These are phyloP conservation scores for Oreochromis niloticus DNA, from an alignment of 2,113 vertebrate genomes.

Conservation along the genomic window DNA sequence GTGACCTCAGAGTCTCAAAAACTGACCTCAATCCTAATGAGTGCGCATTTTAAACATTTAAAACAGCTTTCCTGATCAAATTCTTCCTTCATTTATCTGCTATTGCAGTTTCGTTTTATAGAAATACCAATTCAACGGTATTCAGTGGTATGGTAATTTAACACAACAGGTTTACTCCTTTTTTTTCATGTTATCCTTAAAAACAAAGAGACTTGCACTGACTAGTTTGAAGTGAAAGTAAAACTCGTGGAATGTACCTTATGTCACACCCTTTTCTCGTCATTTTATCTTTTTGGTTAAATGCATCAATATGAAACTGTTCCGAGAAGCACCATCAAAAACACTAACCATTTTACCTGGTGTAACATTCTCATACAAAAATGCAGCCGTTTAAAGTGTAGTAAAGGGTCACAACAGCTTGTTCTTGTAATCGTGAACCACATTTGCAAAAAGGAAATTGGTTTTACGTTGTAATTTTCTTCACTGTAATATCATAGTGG, in stretches of 20 bases:
- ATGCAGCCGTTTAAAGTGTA: background rate
- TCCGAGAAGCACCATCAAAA: background rate
- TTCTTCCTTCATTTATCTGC: background rate
- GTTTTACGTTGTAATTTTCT: background rate
- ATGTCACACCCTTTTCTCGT: background rate
- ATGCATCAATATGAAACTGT: background rate
- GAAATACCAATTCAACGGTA: background rate
- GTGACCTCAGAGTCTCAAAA: background rate
- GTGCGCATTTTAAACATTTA: background rate
- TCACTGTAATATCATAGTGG: background rate
- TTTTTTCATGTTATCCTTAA: rapidly evolving
- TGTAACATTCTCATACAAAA: background rate
- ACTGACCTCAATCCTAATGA: background rate
- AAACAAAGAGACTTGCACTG: background rate
- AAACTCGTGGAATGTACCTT: background rate
- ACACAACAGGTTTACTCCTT: background rate
- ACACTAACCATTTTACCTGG: background rate
- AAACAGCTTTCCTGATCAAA: background rate
- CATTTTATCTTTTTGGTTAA: background rate
- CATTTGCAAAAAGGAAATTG: background rate
- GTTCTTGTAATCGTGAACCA: background rate
- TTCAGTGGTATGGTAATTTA: too few species aligned
- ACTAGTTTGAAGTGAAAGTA: background rate
- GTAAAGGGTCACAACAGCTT: background rate
- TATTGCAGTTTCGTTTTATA: background rate